Evolutionary conservation across 1,140 invertebrate species (phyloP).

Genomic region (Leptoteleia sp.): DNA sequence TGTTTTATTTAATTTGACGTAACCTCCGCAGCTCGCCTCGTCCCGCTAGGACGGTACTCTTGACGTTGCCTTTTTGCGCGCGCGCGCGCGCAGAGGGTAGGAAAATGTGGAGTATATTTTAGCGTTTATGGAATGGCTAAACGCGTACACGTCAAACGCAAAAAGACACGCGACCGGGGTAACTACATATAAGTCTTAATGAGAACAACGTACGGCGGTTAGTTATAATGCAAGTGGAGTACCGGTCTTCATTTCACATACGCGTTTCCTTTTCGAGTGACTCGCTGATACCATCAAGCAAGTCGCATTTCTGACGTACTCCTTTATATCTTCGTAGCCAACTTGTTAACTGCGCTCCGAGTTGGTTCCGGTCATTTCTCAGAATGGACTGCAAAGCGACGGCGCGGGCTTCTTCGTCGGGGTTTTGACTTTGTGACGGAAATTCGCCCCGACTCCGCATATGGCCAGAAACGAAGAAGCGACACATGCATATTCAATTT

Average conservation of each 20-base stretch:
- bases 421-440: slow-evolving; percentile 45
- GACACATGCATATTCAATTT: slow-evolving; percentile 65
- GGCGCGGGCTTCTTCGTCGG: slow-evolving; percentile 38
- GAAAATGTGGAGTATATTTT: slow-evolving; percentile 30
- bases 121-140: slow-evolving; percentile 46
- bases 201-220: slow-evolving; percentile 52
- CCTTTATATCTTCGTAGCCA: slow-evolving; percentile 56
- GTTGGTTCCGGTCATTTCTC: slow-evolving; percentile 65
- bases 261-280: slow-evolving; percentile 62
- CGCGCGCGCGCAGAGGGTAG: neutral
- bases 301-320: slow-evolving; percentile 55
- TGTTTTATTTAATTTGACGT: slow-evolving; percentile 31
- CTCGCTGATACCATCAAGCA: slow-evolving; percentile 51
- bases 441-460: slow-evolving; percentile 38
- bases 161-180: slow-evolving; percentile 28
- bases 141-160: slow-evolving; percentile 32
- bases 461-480: slow-evolving; percentile 49
- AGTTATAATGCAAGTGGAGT: slow-evolving; percentile 64
- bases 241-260: slow-evolving; percentile 66
- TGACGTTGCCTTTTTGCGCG: neutral
- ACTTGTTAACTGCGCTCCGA: slow-evolving; percentile 56
- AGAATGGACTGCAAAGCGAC: slow-evolving; percentile 46
- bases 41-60: too few relatives aligned
- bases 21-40: slow-evolving; percentile 1
- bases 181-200: slow-evolving; percentile 62